phyloP scores from a whole-genome alignment of 1,140 invertebrate species.

The Gonioctena quinquepunctata region DNA sequence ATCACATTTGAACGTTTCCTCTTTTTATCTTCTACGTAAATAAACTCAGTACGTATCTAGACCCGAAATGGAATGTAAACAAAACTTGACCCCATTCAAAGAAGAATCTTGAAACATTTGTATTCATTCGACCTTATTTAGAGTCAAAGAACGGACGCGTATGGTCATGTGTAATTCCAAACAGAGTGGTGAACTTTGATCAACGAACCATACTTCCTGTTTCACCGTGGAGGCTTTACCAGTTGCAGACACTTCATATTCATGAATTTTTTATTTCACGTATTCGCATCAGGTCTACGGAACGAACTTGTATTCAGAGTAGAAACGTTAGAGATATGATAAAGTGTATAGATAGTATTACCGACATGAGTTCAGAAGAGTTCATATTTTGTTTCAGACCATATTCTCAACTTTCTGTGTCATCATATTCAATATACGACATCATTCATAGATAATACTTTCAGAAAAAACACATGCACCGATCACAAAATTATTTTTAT shows the following conservation, averaged over 20 bases:
- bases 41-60: not conserved
- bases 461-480: too few relatives aligned
- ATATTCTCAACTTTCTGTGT: too few relatives aligned
- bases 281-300: not conserved
- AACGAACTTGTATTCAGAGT: too few relatives aligned
- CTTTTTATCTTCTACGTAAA: too few relatives aligned
- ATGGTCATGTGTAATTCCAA: not conserved
- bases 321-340: too few relatives aligned
- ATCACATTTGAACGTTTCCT: too few relatives aligned
- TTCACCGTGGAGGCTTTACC: not conserved
- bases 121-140: not conserved
- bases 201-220: not conserved
- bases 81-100: not conserved
- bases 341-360: too few relatives aligned
- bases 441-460: too few relatives aligned
- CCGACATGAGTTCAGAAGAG: too few relatives aligned
- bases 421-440: too few relatives aligned
- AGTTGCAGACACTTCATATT: not conserved
- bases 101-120: not conserved
- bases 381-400: too few relatives aligned
- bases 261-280: not conserved
- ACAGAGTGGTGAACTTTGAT: not conserved
- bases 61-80: not conserved
- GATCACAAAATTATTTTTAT: too few relatives aligned
- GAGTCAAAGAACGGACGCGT: not conserved